phyloP scores from a whole-genome alignment of 1,140 invertebrate genomes.

The Mycetomoellerius zeteki region DNA sequence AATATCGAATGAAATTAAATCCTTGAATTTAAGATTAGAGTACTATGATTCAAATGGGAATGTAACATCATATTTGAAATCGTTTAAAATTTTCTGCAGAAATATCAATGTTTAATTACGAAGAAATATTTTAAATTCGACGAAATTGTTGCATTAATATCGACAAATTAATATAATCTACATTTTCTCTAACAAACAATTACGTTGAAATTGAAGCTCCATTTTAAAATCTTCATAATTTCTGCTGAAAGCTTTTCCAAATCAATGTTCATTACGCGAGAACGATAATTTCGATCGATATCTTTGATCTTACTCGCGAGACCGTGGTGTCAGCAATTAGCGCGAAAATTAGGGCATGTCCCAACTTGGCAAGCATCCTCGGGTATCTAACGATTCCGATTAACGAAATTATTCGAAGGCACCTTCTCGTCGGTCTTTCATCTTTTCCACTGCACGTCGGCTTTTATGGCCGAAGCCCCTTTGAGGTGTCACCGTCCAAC shows the following conservation, averaged over 20 bases:
- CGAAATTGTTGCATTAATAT: neutral
- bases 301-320: neutral
- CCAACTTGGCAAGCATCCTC: constrained; percentile 16
- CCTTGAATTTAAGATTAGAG: neutral
- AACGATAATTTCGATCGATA: constrained; percentile 4
- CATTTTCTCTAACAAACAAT: neutral
- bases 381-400: constrained; percentile 46
- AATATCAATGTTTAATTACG: neutral
- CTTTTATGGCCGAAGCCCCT: constrained; percentile 29
- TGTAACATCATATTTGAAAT: neutral
- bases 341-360: constrained; percentile 50
- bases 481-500: constrained; percentile 38
- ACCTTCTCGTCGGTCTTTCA: constrained; percentile 48
- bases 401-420: constrained; percentile 58
- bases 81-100: neutral
- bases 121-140: neutral
- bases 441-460: constrained; percentile 51
- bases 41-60: neutral
- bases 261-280: constrained; percentile 1
- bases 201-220: neutral
- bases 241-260: neutral
- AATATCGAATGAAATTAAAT: neutral
- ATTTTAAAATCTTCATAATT: constrained; percentile 18
- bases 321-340: constrained; percentile 30
- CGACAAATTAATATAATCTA: neutral